These are phyloP conservation scores for Alectura lathami DNA, from an alignment of 2,113 vertebrate genomes.

Conservation along the genomic window DNA sequence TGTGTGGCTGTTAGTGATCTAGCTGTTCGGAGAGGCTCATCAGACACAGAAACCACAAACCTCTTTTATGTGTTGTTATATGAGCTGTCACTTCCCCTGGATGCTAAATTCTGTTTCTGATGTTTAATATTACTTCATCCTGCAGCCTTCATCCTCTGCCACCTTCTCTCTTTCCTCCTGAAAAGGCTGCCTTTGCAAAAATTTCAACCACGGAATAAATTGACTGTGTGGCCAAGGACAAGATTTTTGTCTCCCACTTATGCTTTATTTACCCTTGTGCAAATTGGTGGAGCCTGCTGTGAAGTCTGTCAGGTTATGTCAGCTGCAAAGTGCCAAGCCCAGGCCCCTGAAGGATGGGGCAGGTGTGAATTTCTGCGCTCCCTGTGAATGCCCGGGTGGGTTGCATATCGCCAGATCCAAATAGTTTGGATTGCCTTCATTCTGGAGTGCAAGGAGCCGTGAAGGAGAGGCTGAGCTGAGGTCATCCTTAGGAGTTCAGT, in stretches of 20 bases:
- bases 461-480: background rate
- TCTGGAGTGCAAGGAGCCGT: background rate
- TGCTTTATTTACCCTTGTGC: background rate
- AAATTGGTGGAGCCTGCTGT: background rate
- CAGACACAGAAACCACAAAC: background rate
- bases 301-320: background rate
- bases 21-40: background rate
- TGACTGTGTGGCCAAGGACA: background rate
- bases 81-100: background rate
- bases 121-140: background rate
- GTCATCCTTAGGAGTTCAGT: background rate
- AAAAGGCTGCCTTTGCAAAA: background rate
- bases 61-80: background rate
- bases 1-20: background rate
- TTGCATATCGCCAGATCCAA: background rate
- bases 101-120: background rate
- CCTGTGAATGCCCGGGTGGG: background rate
- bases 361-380: accelerated
- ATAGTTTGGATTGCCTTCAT: background rate
- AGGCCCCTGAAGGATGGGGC: background rate
- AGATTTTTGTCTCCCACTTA: background rate
- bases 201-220: background rate
- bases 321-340: background rate
- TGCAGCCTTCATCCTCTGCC: background rate
- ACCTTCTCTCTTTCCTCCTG: background rate